These are phyloP conservation scores for Pharmacophagus antenor DNA, from an alignment of 2,888 invertebrate species.

Conservation along the genomic window DNA sequence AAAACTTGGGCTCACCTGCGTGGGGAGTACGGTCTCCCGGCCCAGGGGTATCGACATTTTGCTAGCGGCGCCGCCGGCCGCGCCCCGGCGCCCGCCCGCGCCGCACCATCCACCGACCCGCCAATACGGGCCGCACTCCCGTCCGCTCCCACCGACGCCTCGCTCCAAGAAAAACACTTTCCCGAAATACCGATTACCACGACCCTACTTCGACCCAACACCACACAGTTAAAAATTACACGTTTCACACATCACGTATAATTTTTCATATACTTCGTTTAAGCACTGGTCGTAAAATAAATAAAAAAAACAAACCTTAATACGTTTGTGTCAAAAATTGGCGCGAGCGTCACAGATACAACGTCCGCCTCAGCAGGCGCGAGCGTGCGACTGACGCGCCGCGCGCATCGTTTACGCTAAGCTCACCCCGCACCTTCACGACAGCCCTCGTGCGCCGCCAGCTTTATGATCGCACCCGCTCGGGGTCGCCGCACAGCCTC, in stretches of 20 bases:
- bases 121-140: slow-evolving; percentile 54
- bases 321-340: slow-evolving; percentile 45
- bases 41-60: slow-evolving; percentile 80
- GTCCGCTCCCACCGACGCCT: slow-evolving; percentile 51
- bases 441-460: slow-evolving; percentile 32
- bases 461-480: slow-evolving; percentile 37
- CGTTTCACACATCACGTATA: slow-evolving; percentile 49
- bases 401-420: slow-evolving; percentile 39
- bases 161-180: slow-evolving; percentile 73
- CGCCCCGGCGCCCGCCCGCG: slow-evolving; percentile 76
- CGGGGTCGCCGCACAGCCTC: slow-evolving; percentile 57
- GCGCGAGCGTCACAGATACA: slow-evolving; percentile 46
- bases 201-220: slow-evolving; percentile 42
- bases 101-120: slow-evolving; percentile 73
- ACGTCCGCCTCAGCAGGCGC: slow-evolving; percentile 59
- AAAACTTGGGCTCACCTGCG: slow-evolving; percentile 69
- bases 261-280: slow-evolving; percentile 45
- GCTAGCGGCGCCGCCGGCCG: slow-evolving; percentile 78
- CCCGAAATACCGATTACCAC: slow-evolving; percentile 53
- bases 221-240: slow-evolving; percentile 40
- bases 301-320: slow-evolving; percentile 39
- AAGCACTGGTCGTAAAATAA: slow-evolving; percentile 43
- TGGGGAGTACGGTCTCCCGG: slow-evolving; percentile 76
- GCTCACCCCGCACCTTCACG: slow-evolving; percentile 47
- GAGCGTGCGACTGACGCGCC: slow-evolving; percentile 64